Evolutionary conservation across 2,797 vertebrate genomes (phyloP).

Genomic region (Menidia menidia): DNA sequence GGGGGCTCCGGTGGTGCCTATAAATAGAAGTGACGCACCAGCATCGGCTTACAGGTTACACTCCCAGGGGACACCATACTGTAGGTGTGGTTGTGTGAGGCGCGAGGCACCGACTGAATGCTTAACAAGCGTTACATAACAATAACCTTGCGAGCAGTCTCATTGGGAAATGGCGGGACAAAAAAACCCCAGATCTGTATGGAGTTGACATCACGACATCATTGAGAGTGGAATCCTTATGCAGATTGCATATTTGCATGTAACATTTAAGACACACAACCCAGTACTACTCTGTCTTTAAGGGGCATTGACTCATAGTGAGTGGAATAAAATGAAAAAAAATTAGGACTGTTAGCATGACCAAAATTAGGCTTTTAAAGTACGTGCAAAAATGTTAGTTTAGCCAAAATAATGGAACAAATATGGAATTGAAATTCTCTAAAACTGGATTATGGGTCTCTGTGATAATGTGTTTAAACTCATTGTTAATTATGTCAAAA

Average conservation of each 20-base stretch:
- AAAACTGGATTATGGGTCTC: too few relatives aligned
- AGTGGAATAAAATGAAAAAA: too few relatives aligned
- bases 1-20: constrained; percentile 34
- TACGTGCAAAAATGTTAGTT: too few relatives aligned
- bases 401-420: too few relatives aligned
- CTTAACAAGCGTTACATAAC: constrained; percentile 64
- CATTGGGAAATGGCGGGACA: constrained; percentile 38
- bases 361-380: background rate
- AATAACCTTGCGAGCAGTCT: constrained; percentile 59
- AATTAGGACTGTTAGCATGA: background rate
- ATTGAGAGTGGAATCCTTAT: constrained; percentile 4
- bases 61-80: constrained; percentile 45
- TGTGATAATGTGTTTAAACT: too few relatives aligned
- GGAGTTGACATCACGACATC: constrained; percentile 20
- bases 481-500: too few relatives aligned
- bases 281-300: background rate
- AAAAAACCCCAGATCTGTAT: constrained; percentile 14
- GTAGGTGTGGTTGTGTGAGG: constrained; percentile 35
- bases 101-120: constrained; percentile 51
- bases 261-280: too few relatives aligned
- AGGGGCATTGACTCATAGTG: background rate
- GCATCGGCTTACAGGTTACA: constrained; percentile 61
- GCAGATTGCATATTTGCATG: background rate
- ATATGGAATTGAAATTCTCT: too few relatives aligned
- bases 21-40: constrained; percentile 60